phyloP scores from a whole-genome alignment of 2,113 vertebrate genomes.

The Oenanthe oenanthe region DNA sequence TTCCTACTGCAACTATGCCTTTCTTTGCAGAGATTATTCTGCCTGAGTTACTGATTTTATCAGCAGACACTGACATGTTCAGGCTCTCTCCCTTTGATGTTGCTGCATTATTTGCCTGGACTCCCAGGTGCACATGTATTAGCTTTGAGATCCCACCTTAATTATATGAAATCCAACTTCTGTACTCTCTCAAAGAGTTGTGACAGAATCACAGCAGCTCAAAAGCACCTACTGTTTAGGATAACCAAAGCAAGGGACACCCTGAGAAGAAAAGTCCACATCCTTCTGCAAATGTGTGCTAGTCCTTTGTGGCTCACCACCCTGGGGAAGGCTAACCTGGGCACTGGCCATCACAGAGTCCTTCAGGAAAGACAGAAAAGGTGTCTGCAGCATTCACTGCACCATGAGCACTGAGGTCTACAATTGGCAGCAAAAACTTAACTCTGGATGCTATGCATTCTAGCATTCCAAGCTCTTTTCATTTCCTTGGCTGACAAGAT shows the following conservation, averaged over 20 bases:
- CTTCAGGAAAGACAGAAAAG: not conserved
- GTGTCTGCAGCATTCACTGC: not conserved
- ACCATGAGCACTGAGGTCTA: not conserved
- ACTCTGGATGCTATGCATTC: not conserved
- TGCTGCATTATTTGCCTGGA: not conserved
- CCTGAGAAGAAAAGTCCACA: not conserved
- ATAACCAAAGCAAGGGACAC: not conserved
- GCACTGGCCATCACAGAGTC: not conserved
- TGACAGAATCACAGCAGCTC: not conserved
- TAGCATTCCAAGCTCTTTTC: not conserved
- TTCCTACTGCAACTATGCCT: not conserved
- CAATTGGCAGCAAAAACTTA: not conserved
- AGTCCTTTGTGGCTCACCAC: not conserved
- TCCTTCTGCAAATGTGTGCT: not conserved
- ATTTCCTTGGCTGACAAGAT: not conserved
- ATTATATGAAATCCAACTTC: slow-evolving; percentile 14
- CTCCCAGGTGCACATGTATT: slow-evolving; percentile 6
- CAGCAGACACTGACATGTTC: not conserved
- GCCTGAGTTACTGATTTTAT: not conserved
- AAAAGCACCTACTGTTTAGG: not conserved
- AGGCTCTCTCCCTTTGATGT: slow-evolving; percentile 21
- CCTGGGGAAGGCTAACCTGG: not conserved
- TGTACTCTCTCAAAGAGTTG: not conserved
- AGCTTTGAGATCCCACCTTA: slow-evolving; percentile 11
- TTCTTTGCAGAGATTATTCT: not conserved